phyloP scores from a whole-genome alignment of 2,113 vertebrate species.

The Pelmatolapia mariae region DNA sequence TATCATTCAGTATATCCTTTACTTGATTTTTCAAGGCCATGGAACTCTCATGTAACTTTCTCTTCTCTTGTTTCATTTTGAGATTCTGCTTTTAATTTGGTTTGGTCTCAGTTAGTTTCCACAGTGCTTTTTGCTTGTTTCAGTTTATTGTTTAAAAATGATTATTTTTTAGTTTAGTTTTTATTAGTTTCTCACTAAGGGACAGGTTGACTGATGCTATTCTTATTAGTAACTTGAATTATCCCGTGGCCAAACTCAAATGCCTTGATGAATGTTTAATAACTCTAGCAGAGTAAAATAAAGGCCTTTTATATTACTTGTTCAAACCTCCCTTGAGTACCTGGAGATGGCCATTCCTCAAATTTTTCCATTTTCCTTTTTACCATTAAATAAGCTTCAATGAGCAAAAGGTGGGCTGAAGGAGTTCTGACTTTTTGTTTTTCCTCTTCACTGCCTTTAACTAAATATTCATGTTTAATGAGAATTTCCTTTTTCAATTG shows the following conservation, averaged over 20 bases:
- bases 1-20: background rate
- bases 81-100: background rate
- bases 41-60: background rate
- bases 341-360: background rate
- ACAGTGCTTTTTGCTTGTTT: background rate
- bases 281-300: background rate
- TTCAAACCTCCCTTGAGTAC: background rate
- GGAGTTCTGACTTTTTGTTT: background rate
- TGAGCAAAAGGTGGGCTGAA: background rate
- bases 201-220: background rate
- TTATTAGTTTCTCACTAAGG: background rate
- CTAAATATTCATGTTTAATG: background rate
- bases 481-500: background rate
- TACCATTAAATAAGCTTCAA: background rate
- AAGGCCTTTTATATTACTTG: background rate
- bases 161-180: background rate
- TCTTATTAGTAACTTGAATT: background rate
- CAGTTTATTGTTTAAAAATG: background rate
- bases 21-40: background rate
- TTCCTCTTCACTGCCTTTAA: background rate
- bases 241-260: background rate
- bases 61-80: background rate
- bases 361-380: background rate
- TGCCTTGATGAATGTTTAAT: background rate
- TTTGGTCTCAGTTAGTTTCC: background rate